Evolutionary conservation across 1,140 invertebrate genomes (phyloP).

Genomic region (Pissodes strobi): DNA sequence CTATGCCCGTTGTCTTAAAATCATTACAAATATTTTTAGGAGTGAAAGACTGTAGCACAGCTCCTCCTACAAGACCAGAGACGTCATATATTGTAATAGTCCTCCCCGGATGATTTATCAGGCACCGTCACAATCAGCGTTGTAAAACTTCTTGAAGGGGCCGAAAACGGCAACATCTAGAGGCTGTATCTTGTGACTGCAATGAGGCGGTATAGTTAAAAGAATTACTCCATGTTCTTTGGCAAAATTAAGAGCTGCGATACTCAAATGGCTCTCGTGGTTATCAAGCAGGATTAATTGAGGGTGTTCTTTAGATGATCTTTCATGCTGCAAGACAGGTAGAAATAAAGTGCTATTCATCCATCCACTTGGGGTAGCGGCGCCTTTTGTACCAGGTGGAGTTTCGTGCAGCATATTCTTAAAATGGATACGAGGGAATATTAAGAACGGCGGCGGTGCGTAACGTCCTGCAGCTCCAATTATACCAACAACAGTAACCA

Average conservation of each 20-base stretch:
- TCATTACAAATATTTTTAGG: no score
- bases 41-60: no score
- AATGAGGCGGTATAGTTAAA: conserved; percentile 57
- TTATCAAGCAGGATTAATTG: conserved; percentile 49
- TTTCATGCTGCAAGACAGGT: conserved; percentile 55
- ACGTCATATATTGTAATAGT: no score
- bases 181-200: conserved; percentile 52
- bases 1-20: no score
- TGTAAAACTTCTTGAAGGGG: conserved; percentile 40
- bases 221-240: conserved; percentile 50
- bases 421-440: conserved; percentile 39
- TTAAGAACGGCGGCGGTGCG: conserved; percentile 48
- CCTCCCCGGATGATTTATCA: conserved; percentile 31
- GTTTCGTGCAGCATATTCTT: conserved; percentile 39
- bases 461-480: conserved; percentile 49
- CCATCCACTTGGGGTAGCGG: no score
- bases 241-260: conserved; percentile 3
- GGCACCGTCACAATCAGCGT: conserved; percentile 31
- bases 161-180: conserved; percentile 50
- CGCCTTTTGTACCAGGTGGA: conserved; percentile 55
- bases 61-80: no score
- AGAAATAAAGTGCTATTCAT: conserved; percentile 39
- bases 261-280: conserved; percentile 42
- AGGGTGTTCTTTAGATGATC: conserved; percentile 43
- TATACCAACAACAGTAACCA: conserved; percentile 51